phyloP scores from a whole-genome alignment of 2,113 vertebrate species.

The Pongo pygmaeus region DNA sequence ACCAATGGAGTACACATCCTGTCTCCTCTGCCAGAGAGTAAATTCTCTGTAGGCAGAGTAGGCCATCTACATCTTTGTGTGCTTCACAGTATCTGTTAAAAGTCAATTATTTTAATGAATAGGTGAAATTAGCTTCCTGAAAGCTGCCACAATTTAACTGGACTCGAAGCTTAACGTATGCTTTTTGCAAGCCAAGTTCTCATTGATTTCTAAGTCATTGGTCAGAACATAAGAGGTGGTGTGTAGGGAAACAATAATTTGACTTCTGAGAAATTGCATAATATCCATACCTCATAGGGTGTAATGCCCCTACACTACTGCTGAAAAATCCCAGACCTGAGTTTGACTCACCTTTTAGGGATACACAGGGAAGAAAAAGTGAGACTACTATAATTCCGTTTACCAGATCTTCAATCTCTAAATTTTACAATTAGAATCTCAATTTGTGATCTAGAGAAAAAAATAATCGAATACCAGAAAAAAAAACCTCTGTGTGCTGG shows the following conservation, averaged over 20 bases:
- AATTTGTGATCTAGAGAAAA: not conserved
- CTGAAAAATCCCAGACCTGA: not conserved
- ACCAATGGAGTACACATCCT: not conserved
- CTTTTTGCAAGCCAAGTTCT: slow-evolving; percentile 40
- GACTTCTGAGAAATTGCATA: not conserved
- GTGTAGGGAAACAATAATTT: slow-evolving; percentile 32
- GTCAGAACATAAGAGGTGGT: slow-evolving; percentile 16
- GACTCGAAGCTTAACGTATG: slow-evolving; percentile 27
- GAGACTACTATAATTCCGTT: not conserved
- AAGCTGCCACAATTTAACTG: not conserved
- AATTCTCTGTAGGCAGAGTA: not conserved
- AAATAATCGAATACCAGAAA: not conserved
- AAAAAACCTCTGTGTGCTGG: not conserved
- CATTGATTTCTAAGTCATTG: slow-evolving; percentile 40
- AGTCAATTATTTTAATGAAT: slow-evolving; percentile 22
- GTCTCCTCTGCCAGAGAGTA: not conserved
- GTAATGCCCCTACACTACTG: not conserved
- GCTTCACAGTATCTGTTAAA: not conserved
- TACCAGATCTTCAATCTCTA: not conserved
- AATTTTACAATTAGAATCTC: slow-evolving; percentile 29
- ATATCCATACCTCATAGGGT: not conserved
- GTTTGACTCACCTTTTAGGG: not conserved
- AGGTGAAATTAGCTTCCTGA: slow-evolving; percentile 25
- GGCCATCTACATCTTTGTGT: not conserved
- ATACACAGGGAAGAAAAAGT: not conserved